phyloP scores from a whole-genome alignment of 2,888 invertebrate genomes.

The Cerastis rubricosa region DNA sequence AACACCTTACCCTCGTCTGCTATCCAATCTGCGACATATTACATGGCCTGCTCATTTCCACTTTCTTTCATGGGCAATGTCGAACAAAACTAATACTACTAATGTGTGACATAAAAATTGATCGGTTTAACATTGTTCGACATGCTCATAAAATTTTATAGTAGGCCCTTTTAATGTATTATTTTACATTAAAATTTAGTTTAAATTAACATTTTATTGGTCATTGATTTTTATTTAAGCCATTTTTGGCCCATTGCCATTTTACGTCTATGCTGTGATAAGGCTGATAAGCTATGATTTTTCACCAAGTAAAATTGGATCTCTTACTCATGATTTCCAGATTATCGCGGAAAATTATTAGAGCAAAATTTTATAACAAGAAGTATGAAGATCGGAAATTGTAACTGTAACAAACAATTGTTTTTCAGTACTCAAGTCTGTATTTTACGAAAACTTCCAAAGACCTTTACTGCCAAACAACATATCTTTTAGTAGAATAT shows the following conservation, averaged over 20 bases:
- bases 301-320: neutral
- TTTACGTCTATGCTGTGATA: neutral
- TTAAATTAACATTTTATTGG: conserved; percentile 1
- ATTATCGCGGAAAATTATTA: neutral
- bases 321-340: neutral
- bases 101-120: conserved; percentile 30
- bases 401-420: neutral
- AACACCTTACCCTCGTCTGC: neutral
- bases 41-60: neutral
- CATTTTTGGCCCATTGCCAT: neutral
- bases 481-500: conserved; percentile 8
- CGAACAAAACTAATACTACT: neutral
- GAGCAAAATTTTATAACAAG: neutral
- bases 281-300: neutral
- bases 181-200: conserved; percentile 6
- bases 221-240: neutral
- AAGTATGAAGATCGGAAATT: neutral
- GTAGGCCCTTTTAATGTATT: neutral
- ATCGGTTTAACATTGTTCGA: conserved; percentile 27
- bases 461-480: conserved; percentile 1
- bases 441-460: neutral
- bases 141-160: conserved; percentile 38
- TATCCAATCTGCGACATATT: neutral
- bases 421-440: neutral
- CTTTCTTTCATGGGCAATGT: neutral